Base-by-base conservation (phyloP, 2,113 vertebrate genomes). In the Zootoca vivipara region DNA sequence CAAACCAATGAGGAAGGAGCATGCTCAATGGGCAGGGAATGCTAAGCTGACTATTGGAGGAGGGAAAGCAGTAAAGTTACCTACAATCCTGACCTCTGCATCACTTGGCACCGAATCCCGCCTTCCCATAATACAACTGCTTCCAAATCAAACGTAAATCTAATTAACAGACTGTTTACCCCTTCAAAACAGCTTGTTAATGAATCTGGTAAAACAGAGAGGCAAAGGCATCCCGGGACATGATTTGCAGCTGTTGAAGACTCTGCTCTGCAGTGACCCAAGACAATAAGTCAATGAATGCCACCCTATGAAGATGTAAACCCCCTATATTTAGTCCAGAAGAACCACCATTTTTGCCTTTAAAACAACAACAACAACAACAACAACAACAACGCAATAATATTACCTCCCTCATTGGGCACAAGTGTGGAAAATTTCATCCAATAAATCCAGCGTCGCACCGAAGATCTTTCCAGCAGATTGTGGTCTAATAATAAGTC, bases 261-360 rank as follows among this genome's bases (percentile, higher is more conserved):
- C 83, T 62, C 83, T 38, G 1, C n/a, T 78, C 62, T 30, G 30
- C 35, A 67, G 15, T 1, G 0, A 79, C 83, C 16, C 64, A 24
- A 9, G 15, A 10, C 58, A 0, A 0, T 28, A 87, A 91, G 85
- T 64, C 0, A 0, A 80, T 81, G 84, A 73, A 91, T n/a, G 80
- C 88, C 87, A 92, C 72, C 26, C 69, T 82, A 1, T 1, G 85
- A 69, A 90, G 92, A 92, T 85, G 64, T 22, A 85, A 92, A 93
- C 46, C 56, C 3, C 73, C 22, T 30, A 1, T 83, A 82, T 38
- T 91, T n/a, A 58, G 89, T 35, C 28, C 0, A 67, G 46, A 9
- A 40, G 0, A 78, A 89, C 86, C 89, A 87, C 0, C 35, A 7
- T 18, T 67, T 65, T 67, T 65, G 7, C 26, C 26, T 70, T 30